These are phyloP conservation scores for Camponotus pennsylvanicus DNA, from an alignment of 1,140 invertebrate genomes.

Conservation along the genomic window DNA sequence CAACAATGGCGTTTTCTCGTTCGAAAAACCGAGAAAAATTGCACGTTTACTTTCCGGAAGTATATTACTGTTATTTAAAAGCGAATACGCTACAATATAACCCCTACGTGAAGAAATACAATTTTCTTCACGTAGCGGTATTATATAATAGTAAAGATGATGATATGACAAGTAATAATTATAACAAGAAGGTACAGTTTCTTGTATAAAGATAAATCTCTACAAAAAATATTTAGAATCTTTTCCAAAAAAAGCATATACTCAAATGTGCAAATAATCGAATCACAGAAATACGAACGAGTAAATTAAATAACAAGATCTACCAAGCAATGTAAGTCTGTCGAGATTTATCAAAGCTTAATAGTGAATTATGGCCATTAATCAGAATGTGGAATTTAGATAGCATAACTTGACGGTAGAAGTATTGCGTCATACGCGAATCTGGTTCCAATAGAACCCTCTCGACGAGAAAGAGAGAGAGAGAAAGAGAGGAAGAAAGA, in stretches of 20 bases:
- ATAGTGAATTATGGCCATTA: slow-evolving; percentile 24
- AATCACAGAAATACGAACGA: background rate
- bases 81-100: too few species aligned
- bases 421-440: slow-evolving; percentile 19
- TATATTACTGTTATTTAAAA: slow-evolving; percentile 5
- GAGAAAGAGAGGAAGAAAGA: background rate
- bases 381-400: slow-evolving; percentile 21
- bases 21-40: background rate
- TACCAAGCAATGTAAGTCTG: background rate
- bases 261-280: background rate
- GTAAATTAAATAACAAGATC: slow-evolving; percentile 7
- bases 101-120: background rate
- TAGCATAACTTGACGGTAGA: slow-evolving; percentile 18
- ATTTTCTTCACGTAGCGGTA: background rate
- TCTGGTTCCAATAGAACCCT: slow-evolving; percentile 34
- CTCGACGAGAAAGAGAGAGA: background rate
- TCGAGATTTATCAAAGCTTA: slow-evolving; percentile 18
- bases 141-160: background rate
- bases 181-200: background rate
- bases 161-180: background rate
- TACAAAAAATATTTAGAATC: background rate
- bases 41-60: slow-evolving; percentile 1
- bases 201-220: background rate
- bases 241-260: background rate
- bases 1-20: background rate